Evolutionary conservation across 2,113 vertebrate species (phyloP).

Genomic region (Dicrurus megarhynchus): DNA sequence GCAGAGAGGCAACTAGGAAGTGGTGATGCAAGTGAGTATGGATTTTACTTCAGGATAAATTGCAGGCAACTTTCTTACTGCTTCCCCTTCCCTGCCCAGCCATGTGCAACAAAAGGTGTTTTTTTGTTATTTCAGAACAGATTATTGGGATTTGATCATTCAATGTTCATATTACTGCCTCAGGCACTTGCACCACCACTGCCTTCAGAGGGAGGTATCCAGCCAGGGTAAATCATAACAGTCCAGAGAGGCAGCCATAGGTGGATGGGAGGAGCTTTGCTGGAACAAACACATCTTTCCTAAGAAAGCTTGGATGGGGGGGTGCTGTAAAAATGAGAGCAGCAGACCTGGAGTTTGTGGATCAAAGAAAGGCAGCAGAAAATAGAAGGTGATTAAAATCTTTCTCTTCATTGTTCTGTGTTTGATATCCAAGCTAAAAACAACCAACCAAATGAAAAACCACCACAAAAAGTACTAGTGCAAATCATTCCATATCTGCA

Average conservation of each 20-base stretch:
- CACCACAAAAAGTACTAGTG: not conserved
- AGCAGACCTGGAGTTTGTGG: not conserved
- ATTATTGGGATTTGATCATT: not conserved
- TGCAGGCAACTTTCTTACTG: not conserved
- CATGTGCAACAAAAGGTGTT: not conserved
- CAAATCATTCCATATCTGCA: not conserved
- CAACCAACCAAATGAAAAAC: fast-evolving
- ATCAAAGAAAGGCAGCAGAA: not conserved
- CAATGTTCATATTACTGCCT: not conserved
- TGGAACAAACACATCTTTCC: not conserved
- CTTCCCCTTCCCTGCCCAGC: not conserved
- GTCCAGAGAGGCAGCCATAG: not conserved
- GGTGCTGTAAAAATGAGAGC: not conserved
- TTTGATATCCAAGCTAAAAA: not conserved
- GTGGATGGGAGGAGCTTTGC: not conserved
- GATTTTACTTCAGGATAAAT: not conserved
- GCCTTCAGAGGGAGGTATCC: not conserved
- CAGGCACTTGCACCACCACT: not conserved
- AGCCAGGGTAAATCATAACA: not conserved
- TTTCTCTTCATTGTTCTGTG: not conserved
- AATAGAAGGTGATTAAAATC: not conserved
- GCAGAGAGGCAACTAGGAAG: not conserved
- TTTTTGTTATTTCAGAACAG: not conserved
- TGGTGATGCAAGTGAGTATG: not conserved
- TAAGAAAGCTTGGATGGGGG: not conserved